Conservation (phyloP, 1,140 invertebrate genomes). For the Achroia grisella region DNA sequence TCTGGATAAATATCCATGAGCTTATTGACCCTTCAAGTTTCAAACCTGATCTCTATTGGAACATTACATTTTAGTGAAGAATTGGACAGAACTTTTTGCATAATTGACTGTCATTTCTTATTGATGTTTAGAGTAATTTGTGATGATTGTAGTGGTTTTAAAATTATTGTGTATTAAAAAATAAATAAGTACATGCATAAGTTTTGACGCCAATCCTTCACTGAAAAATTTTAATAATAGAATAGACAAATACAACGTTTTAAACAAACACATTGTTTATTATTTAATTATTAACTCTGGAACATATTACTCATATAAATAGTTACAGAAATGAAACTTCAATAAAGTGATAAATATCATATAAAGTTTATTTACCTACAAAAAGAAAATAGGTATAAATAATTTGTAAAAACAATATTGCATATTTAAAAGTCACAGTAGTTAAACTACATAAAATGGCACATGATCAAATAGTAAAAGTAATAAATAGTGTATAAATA, state of each 20-base stretch:
- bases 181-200: conserved; percentile 1
- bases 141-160: conserved; percentile 18
- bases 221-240: conserved; percentile 47
- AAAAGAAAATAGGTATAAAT: conserved; percentile 9
- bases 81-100: conserved; percentile 29
- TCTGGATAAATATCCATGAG: conserved; percentile 27
- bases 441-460: conserved; percentile 39
- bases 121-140: conserved; percentile 17
- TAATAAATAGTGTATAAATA: conserved; percentile 39
- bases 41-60: conserved; percentile 63
- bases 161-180: conserved; percentile 20
- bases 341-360: too few species aligned
- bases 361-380: conserved; percentile 8
- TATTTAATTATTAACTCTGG: too few species aligned
- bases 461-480: conserved; percentile 26
- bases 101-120: conserved; percentile 13
- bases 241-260: conserved; percentile 63
- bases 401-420: conserved; percentile 21
- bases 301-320: too few species aligned
- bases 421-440: conserved; percentile 28
- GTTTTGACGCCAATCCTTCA: conserved; percentile 45
- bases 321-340: too few species aligned
- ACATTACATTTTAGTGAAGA: conserved; percentile 53
- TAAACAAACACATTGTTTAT: conserved; percentile 29
- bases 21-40: conserved; percentile 49